These are phyloP conservation scores for Temnothorax rugatulus DNA, from an alignment of 2,888 invertebrate species.

Conservation along the genomic window DNA sequence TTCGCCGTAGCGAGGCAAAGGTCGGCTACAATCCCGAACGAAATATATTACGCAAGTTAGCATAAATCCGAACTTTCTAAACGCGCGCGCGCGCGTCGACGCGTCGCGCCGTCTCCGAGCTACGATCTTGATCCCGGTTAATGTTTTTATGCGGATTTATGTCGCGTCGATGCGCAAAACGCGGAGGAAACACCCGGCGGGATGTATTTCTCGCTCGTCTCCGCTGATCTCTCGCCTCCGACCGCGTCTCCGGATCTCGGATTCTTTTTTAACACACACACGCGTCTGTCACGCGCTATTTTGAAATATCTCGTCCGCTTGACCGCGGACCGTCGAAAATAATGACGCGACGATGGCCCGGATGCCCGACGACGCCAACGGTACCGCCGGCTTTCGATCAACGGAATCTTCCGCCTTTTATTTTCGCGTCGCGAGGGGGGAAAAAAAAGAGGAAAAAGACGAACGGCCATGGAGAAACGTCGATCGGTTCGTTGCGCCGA, in stretches of 20 bases:
- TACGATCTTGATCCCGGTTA: constrained; percentile 34
- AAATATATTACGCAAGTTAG: constrained; percentile 65
- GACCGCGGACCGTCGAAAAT: constrained; percentile 14
- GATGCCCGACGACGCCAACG: neutral
- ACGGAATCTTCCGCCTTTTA: constrained; percentile 39
- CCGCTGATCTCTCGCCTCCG: neutral
- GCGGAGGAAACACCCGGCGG: neutral
- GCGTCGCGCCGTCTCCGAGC: constrained; percentile 14
- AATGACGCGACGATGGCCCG: constrained; percentile 10
- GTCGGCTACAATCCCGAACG: constrained; percentile 41
- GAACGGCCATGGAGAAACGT: constrained; percentile 27
- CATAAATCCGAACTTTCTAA: constrained; percentile 73
- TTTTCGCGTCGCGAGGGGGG: neutral
- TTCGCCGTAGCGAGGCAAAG: constrained; percentile 48
- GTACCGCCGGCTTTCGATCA: neutral
- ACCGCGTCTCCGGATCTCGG: too few relatives aligned
- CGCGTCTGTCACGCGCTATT: neutral
- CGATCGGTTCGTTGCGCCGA: constrained; percentile 31
- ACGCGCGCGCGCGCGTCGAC: constrained; percentile 39
- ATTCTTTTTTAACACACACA: neutral
- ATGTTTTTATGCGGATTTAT: neutral
- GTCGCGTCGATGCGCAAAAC: neutral
- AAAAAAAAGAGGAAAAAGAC: neutral
- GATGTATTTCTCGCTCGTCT: too few relatives aligned
- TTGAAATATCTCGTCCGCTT: neutral